Conservation (phyloP, 1,140 invertebrate species). For the Bilobella aurantiaca region DNA sequence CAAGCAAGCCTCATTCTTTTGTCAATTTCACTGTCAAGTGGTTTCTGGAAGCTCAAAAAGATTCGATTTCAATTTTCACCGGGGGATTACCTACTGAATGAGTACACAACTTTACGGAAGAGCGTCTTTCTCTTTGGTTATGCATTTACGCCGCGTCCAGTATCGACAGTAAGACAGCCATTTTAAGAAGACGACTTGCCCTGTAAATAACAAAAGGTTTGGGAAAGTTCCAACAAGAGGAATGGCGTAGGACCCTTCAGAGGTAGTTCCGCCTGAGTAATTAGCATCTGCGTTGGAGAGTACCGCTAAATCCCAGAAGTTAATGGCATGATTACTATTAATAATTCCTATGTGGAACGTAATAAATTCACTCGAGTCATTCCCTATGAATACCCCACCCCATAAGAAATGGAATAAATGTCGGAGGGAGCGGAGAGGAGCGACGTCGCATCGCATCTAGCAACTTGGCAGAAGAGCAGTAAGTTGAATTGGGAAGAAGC, state of each 20-base stretch:
- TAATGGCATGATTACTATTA: background rate
- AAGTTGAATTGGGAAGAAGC: background rate
- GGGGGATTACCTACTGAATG: conserved; percentile 17
- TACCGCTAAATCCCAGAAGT: background rate
- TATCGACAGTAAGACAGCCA: too few species aligned
- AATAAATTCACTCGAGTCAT: background rate
- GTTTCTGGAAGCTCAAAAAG: conserved; percentile 12
- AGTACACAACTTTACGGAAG: too few species aligned
- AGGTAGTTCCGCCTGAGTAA: conserved; percentile 12
- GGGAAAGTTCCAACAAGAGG: too few species aligned
- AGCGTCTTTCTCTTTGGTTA: too few species aligned
- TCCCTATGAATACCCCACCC: background rate
- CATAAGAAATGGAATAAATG: background rate
- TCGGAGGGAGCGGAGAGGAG: background rate
- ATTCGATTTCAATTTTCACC: conserved; percentile 25
- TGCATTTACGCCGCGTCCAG: too few species aligned
- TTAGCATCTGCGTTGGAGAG: conserved; percentile 9
- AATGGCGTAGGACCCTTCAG: too few species aligned
- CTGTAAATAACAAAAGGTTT: too few species aligned
- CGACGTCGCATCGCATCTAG: too few species aligned
- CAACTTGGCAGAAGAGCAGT: background rate
- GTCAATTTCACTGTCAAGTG: background rate
- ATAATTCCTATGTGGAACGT: background rate
- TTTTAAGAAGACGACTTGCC: too few species aligned
- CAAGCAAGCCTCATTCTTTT: background rate